Percentiles rank a stretch among this genome's conserved stretches.
Conservation (phyloP, 64 coral and sea anemone genomes). For the Trachythela sp. region DNA sequence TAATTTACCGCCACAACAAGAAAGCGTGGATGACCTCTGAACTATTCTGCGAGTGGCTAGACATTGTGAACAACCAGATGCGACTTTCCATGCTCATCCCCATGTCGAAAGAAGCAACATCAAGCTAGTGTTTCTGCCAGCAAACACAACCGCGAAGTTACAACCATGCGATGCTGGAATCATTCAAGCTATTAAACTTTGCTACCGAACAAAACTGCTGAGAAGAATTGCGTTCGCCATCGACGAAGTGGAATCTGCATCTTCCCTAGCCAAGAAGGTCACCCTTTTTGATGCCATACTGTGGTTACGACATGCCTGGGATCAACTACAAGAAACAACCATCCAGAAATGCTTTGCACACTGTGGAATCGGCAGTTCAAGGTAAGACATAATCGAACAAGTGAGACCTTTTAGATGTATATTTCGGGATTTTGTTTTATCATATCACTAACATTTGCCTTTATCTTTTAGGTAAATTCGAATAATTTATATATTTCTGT, state of each 20-base stretch:
- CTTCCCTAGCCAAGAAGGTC: not conserved
- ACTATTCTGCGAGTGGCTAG: too few species aligned
- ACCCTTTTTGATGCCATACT: not conserved
- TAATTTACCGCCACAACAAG: slow-evolving; percentile 43
- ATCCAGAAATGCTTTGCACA: too few species aligned
- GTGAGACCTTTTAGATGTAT: not conserved
- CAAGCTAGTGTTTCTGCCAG: slow-evolving; percentile 44
- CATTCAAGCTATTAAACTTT: too few species aligned
- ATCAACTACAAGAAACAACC: too few species aligned
- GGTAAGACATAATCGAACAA: not conserved
- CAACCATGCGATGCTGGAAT: slow-evolving; percentile 63
- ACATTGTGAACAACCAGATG: too few species aligned
- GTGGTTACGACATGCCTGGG: too few species aligned
- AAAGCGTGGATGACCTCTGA: slow-evolving; percentile 74
- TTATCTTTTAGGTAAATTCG: too few species aligned
- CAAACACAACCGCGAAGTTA: slow-evolving; percentile 52
- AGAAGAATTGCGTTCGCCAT: not conserved
- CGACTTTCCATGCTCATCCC: slow-evolving; percentile 39
- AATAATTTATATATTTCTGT: too few species aligned
- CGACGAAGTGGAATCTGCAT: not conserved
- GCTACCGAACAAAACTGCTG: slow-evolving; percentile 20
- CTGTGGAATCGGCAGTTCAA: not conserved
- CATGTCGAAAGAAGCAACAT: slow-evolving; percentile 51
- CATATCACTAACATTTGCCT: too few species aligned
- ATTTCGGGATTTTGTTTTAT: too few species aligned